Evolutionary conservation across 2,797 vertebrate genomes (phyloP).

Genomic region (Spea hammondii): DNA sequence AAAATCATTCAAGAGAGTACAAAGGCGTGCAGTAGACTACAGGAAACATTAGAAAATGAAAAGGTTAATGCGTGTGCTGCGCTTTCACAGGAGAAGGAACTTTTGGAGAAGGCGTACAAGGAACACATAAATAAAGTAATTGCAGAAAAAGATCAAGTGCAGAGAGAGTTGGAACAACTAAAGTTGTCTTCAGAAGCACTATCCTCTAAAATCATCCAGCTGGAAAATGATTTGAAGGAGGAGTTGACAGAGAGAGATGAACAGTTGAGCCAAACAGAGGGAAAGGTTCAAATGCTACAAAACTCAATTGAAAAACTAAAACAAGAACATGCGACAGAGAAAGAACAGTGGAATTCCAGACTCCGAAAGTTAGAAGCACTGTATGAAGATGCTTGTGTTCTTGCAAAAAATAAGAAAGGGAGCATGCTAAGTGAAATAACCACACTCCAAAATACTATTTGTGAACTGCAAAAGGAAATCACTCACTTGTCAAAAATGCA

Average conservation of each 20-base stretch:
- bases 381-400: constrained; percentile 61
- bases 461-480: constrained; percentile 63
- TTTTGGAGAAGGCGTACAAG: constrained; percentile 68
- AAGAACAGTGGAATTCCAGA: constrained; percentile 63
- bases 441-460: constrained; percentile 64
- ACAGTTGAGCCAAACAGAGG: constrained; percentile 59
- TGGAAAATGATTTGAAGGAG: constrained; percentile 67
- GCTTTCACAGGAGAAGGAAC: constrained; percentile 64
- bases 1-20: constrained; percentile 60
- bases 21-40: constrained; percentile 62
- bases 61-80: constrained; percentile 56
- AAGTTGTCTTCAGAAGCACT: constrained; percentile 64
- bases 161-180: constrained; percentile 69
- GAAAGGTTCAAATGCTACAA: constrained; percentile 59
- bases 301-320: constrained; percentile 65
- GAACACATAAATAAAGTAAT: constrained; percentile 66
- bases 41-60: constrained; percentile 65
- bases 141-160: constrained; percentile 70
- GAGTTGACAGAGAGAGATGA: constrained; percentile 67
- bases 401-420: constrained; percentile 62
- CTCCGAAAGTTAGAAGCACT: constrained; percentile 64
- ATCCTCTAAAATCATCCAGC: constrained; percentile 67
- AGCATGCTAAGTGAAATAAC: constrained; percentile 68
- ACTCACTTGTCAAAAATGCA: constrained; percentile 35
- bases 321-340: constrained; percentile 70